These are phyloP conservation scores for Cybosia mesomella DNA, from an alignment of 2,888 invertebrate genomes.

Conservation along the genomic window DNA sequence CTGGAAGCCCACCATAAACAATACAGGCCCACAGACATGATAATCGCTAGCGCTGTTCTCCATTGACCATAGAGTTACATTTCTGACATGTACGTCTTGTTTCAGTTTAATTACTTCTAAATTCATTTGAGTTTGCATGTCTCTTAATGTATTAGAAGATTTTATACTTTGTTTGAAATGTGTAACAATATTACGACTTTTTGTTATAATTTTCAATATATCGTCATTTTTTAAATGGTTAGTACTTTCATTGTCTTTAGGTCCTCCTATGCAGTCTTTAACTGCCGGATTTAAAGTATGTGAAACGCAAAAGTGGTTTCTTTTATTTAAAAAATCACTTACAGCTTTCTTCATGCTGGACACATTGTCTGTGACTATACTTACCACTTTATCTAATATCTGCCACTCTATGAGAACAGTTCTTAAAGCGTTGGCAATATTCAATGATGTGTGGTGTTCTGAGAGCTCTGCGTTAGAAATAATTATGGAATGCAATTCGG, in stretches of 20 bases:
- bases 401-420: conserved; percentile 10
- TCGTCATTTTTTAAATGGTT: conserved; percentile 4
- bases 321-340: conserved; percentile 3
- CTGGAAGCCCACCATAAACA: too few relatives aligned
- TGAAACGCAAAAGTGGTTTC: conserved; percentile 2
- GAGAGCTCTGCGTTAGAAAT: conserved; percentile 6
- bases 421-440: conserved; percentile 9
- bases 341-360: conserved; percentile 11
- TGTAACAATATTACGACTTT: conserved; percentile 3
- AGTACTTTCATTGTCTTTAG: conserved; percentile 4
- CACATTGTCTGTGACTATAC: conserved; percentile 16
- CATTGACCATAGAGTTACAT: too few relatives aligned
- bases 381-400: conserved; percentile 13
- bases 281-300: conserved; percentile 8
- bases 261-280: conserved; percentile 1
- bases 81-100: conserved; percentile 35
- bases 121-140: conserved; percentile 28
- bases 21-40: too few relatives aligned
- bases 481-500: conserved; percentile 5
- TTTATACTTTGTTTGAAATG: conserved; percentile 9
- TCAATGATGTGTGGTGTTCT: neutral
- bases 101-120: conserved; percentile 31
- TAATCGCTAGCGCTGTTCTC: too few relatives aligned
- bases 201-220: conserved; percentile 10
- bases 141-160: conserved; percentile 5